Base-by-base conservation (phyloP, 2,888 invertebrate species). In the Ormyrus thymus region DNA sequence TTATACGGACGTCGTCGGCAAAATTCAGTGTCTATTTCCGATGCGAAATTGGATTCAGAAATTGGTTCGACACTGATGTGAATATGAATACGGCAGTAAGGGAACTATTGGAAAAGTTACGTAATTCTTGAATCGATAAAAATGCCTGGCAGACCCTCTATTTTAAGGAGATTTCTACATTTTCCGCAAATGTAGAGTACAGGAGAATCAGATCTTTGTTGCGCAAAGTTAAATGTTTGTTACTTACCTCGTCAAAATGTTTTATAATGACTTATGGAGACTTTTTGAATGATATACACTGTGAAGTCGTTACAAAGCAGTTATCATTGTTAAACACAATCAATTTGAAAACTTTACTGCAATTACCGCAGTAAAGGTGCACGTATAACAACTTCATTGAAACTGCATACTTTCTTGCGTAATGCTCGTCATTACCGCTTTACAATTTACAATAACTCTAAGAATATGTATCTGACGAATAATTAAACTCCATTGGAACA, bases 271-370 rank as follows among this genome's bases (percentile, higher is more conserved):
- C 51, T 65, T n/a, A 15, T 7, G 6, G 13, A 64, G 73, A 76
- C 48, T 72, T 76, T 65, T 43, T 10, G 9, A 74, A 51, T 7
- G n/a, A 70, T 72, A 76, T 76, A 50, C 73, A 43, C 58, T 53
- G 64, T 13, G 58, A 77, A 80, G 69, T 80, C 70, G 53, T 69
- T 51, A 61, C 50, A 50, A 72, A 73, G 58, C 74, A 76, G 77
- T 77, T 77, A 64, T 64, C 61, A 80, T 77, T 77, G 76, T 65
- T 80, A 61, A 66, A 53, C 59, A 70, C 59, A 61, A 76, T 79
- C 59, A 73, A 65, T 62, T 64, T 10, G 43, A 69, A 80, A 80
- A 29, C 65, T 74, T 29, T 46, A 45, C 10, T 15, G 9, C 43
- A 51, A 80, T 80, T 80, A 73, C 48, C 51, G 74, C 77, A 48